Conservation (phyloP, 2,113 vertebrate species). For the Thryonomys swinderianus region DNA sequence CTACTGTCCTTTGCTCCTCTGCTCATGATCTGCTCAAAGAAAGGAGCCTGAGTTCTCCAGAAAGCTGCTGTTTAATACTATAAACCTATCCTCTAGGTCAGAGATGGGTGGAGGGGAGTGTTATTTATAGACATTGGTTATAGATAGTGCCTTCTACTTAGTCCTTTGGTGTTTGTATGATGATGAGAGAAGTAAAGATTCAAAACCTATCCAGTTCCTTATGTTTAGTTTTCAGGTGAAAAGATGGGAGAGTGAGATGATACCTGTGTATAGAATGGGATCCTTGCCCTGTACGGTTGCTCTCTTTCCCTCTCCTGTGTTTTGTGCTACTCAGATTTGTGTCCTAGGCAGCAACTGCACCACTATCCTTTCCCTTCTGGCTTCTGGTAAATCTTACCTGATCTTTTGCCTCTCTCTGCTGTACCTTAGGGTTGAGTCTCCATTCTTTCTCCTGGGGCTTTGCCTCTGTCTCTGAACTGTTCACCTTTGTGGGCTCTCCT, state of each 20-base stretch:
- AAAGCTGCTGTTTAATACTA: neutral
- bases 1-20: neutral
- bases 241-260: neutral
- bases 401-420: neutral
- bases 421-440: neutral
- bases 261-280: neutral
- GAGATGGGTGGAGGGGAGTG: neutral
- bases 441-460: neutral
- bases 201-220: neutral
- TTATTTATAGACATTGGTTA: neutral
- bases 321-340: neutral
- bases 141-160: neutral
- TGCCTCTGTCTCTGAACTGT: neutral
- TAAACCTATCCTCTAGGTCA: neutral
- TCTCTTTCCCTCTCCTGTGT: neutral
- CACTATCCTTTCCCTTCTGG: neutral
- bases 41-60: neutral
- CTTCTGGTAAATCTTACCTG: neutral
- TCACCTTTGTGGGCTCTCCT: neutral
- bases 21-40: neutral
- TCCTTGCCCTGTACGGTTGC: neutral
- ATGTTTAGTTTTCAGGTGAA: slow-evolving; percentile 26
- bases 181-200: neutral
- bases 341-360: neutral
- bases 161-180: neutral